Evolutionary conservation across 1,140 invertebrate species (phyloP).

Genomic region (Ditylenchus dipsaci): DNA sequence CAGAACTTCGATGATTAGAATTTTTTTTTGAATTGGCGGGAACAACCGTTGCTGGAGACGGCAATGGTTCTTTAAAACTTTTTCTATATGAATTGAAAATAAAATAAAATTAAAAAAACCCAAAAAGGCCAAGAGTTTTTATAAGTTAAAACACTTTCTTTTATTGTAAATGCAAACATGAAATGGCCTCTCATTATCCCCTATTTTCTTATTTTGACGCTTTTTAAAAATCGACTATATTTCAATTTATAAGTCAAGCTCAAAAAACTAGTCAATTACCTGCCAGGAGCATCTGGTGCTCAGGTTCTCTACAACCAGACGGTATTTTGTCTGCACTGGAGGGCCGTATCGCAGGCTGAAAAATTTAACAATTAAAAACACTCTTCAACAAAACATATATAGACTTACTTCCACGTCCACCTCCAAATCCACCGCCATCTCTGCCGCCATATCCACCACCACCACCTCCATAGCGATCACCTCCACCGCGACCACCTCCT

Average conservation of each 20-base stretch:
- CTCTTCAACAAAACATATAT: neutral
- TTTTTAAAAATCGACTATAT: neutral
- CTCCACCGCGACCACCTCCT: conserved; percentile 59
- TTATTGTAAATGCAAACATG: no score
- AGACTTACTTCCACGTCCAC: conserved; percentile 6
- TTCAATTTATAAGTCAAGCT: neutral
- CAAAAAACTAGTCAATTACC: conserved; percentile 71
- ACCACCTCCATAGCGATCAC: conserved; percentile 50
- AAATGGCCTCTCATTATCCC: no score
- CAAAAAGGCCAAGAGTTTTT: no score
- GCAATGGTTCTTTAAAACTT: no score
- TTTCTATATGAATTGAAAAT: no score
- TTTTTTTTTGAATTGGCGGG: no score
- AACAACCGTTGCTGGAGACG: no score
- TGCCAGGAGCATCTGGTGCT: conserved; percentile 97
- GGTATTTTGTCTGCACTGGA: conserved; percentile 72
- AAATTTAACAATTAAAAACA: neutral
- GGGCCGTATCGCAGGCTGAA: conserved; percentile 8
- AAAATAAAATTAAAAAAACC: no score
- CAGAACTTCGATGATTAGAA: no score
- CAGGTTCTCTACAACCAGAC: conserved; percentile 91
- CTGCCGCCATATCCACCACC: neutral
- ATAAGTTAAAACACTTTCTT: no score
- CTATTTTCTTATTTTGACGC: neutral
- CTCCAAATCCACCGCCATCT: neutral